These are phyloP conservation scores for Mus minutoides DNA, from an alignment of 2,797 vertebrate genomes.

Conservation along the genomic window DNA sequence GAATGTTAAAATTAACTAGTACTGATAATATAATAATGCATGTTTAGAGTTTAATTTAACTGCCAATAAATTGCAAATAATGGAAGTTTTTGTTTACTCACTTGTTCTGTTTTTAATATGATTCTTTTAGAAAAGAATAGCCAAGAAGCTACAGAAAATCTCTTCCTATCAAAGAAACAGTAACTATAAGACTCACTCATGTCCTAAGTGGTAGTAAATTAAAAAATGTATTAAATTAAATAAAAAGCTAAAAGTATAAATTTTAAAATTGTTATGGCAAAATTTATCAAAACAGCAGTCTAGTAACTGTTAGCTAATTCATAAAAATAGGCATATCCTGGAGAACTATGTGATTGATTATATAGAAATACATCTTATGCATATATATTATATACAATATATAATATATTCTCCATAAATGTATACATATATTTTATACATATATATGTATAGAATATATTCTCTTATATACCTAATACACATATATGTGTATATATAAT, in stretches of 20 bases:
- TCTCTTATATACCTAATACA: not conserved
- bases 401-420: not conserved
- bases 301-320: not conserved
- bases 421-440: not conserved
- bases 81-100: not conserved
- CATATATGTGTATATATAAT: not conserved
- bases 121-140: conserved; percentile 1
- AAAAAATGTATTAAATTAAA: not conserved
- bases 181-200: not conserved
- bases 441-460: not conserved
- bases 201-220: not conserved
- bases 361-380: not conserved
- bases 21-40: not conserved
- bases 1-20: not conserved
- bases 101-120: not conserved
- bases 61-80: not conserved
- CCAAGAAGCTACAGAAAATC: not conserved
- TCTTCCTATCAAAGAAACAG: not conserved
- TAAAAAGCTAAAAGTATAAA: not conserved
- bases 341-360: not conserved
- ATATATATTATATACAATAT: not conserved
- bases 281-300: not conserved
- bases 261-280: not conserved
- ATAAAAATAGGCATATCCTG: not conserved
- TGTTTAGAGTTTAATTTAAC: not conserved